Base-by-base conservation (phyloP, 2,113 vertebrate genomes). In the Coreoperca whiteheadi region DNA sequence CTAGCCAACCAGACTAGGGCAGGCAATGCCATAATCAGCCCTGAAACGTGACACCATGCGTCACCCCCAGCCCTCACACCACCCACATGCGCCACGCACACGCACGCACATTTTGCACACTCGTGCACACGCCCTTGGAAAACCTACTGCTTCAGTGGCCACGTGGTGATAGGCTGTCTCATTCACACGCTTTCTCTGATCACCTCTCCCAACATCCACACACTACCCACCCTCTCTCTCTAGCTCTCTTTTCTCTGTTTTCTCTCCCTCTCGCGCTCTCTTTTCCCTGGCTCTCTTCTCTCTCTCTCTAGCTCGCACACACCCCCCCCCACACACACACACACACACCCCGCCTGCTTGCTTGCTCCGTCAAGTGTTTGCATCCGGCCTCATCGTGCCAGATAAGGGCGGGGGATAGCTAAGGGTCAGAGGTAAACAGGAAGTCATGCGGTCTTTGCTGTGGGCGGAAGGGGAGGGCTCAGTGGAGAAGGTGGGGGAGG, bases 361-460 rank as follows among this genome's bases (percentile, higher is more conserved):
- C 75, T 77, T 50, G 6, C 84, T 70, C 81, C 79, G 61, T 70
- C 82, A 86, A 81, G 83, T 82, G 71, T 74, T 89, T 88, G 87
- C 80, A 90, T 86, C 83, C 74, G 74, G 83, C 82, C 80, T 85
- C 77, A 75, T 85, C 77, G 54, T 90, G 91, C 90, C 92, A 93
- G 85, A 88, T 82, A 60, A 86, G 79, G 84, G 88, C 61, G 83
- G 86, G 77, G 86, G 81, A 57, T 75, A 77, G 67, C 60, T 51
- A 73, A 76, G 92, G 94, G 89, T 96, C 92, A 96, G 94, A 95
- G 94, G 91, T 95, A 92, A 96, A 94, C 90, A 95, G 95, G 95
- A 97, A 96, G 95, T 91, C 50, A 89, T 93, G 90, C 76, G 63
- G 84, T 81, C 43, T 83, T 68, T 74, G 83, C 87, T 87, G 81